These are phyloP conservation scores for Ancistrus triradiatus DNA, from an alignment of 2,113 vertebrate genomes.

Conservation along the genomic window DNA sequence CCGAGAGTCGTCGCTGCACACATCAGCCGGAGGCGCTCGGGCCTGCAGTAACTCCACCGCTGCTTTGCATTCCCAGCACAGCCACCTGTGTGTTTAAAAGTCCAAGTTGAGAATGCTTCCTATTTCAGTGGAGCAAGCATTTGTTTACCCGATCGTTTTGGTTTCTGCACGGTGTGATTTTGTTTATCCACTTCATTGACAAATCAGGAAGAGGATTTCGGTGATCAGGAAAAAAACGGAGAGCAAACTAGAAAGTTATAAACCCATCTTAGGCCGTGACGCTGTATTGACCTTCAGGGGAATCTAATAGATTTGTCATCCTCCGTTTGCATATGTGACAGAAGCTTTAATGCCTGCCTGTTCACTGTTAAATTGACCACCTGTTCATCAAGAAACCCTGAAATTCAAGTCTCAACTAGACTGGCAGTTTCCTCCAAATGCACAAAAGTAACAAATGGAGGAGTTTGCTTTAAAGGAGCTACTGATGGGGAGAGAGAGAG, in stretches of 20 bases:
- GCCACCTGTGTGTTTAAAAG: conserved; percentile 36
- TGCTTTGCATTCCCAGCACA: conserved; percentile 35
- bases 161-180: conserved; percentile 58
- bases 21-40: conserved; percentile 30
- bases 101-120: conserved; percentile 40
- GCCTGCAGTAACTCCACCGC: conserved; percentile 25
- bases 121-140: conserved; percentile 46
- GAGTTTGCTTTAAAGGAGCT: conserved; percentile 31
- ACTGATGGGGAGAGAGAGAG: conserved; percentile 23
- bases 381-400: conserved; percentile 3
- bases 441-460: conserved; percentile 21
- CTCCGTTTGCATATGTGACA: conserved; percentile 9
- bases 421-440: conserved; percentile 23
- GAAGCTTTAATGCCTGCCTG: conserved; percentile 22
- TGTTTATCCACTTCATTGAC: conserved; percentile 42
- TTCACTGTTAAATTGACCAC: conserved; percentile 25
- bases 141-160: conserved; percentile 43
- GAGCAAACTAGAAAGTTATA: conserved; percentile 6
- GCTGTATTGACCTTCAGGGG: conserved; percentile 9
- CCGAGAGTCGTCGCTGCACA: conserved; percentile 21
- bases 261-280: too few species aligned
- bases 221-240: conserved; percentile 28
- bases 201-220: conserved; percentile 60
- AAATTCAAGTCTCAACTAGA: conserved; percentile 27
- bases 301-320: conserved; percentile 33